phyloP scores from a whole-genome alignment of 2,797 vertebrate genomes.

The Centropyge bicolor region DNA sequence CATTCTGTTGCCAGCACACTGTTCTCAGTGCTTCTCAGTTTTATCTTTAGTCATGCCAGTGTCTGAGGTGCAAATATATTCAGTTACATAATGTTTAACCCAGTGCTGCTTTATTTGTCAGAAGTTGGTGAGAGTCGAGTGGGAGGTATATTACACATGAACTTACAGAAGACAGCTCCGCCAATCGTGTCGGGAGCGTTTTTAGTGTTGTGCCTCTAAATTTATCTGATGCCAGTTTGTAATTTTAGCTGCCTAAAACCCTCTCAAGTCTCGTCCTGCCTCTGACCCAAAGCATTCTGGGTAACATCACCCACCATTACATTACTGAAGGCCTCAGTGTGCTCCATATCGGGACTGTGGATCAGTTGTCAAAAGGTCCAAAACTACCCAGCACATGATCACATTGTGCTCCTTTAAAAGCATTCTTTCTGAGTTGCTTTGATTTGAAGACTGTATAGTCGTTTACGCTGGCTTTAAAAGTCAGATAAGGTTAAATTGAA shows the following conservation, averaged over 20 bases:
- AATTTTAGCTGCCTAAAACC: conserved; percentile 66
- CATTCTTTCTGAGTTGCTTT: conserved; percentile 28
- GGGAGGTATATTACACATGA: conserved; percentile 54
- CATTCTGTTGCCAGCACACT: conserved; percentile 2
- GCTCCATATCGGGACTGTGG: conserved; percentile 37
- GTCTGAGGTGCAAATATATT: conserved; percentile 37
- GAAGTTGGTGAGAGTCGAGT: conserved; percentile 28
- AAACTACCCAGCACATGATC: conserved; percentile 32
- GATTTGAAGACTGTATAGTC: background rate
- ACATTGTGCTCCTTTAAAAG: conserved; percentile 15
- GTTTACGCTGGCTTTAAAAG: conserved; percentile 16
- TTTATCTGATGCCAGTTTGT: conserved; percentile 70
- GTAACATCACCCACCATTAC: conserved; percentile 51
- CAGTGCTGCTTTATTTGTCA: conserved; percentile 39
- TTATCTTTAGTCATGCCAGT: conserved; percentile 12
- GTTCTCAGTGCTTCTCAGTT: background rate
- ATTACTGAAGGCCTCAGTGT: conserved; percentile 31
- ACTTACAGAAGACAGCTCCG: conserved; percentile 60
- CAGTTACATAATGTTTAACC: conserved; percentile 43
- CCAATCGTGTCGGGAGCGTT: conserved; percentile 52
- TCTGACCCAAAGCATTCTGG: conserved; percentile 61
- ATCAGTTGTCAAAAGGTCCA: conserved; percentile 46
- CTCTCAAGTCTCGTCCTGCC: conserved; percentile 45
- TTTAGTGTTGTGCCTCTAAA: conserved; percentile 57
- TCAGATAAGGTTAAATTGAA: conserved; percentile 30